These are phyloP conservation scores for Vollenhovia emeryi DNA, from an alignment of 1,140 invertebrate species.

Conservation along the genomic window DNA sequence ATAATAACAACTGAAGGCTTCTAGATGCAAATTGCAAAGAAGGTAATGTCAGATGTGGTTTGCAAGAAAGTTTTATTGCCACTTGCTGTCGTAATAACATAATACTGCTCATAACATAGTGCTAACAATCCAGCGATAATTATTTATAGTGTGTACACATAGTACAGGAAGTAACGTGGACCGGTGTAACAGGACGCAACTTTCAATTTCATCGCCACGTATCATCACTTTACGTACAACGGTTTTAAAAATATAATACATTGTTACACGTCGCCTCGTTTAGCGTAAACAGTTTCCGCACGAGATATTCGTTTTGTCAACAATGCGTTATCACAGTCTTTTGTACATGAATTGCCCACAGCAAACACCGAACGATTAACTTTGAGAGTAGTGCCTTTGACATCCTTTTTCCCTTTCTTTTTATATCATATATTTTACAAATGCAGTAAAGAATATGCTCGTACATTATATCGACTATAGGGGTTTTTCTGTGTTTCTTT, in stretches of 20 bases:
- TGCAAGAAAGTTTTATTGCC: conserved; percentile 69
- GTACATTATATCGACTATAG: not conserved
- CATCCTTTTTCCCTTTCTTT: conserved; percentile 1
- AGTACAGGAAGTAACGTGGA: conserved; percentile 52
- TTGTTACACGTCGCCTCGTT: not conserved
- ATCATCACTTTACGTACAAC: conserved; percentile 42
- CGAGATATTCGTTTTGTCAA: conserved; percentile 51
- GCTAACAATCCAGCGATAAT: conserved; percentile 53
- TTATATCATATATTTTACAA: conserved; percentile 29
- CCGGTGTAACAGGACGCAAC: conserved; percentile 50
- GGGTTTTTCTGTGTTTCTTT: not conserved
- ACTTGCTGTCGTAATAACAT: conserved; percentile 64
- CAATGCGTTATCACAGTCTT: conserved; percentile 68
- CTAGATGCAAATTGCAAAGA: conserved; percentile 59
- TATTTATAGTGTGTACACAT: conserved; percentile 43
- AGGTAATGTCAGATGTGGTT: conserved; percentile 65
- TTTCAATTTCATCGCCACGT: conserved; percentile 48
- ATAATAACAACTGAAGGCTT: conserved; percentile 30
- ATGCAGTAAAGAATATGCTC: conserved; percentile 25
- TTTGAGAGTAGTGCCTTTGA: conserved; percentile 7
- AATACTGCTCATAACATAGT: conserved; percentile 60
- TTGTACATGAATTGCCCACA: conserved; percentile 56
- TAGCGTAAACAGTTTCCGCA: conserved; percentile 50
- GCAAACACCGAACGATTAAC: conserved; percentile 11
- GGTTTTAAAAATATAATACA: conserved; percentile 68